Percentiles rank a stretch among this genome's conserved stretches.
phyloP scores from a whole-genome alignment of 2,113 vertebrate species.

The Setophaga kirtlandii region DNA sequence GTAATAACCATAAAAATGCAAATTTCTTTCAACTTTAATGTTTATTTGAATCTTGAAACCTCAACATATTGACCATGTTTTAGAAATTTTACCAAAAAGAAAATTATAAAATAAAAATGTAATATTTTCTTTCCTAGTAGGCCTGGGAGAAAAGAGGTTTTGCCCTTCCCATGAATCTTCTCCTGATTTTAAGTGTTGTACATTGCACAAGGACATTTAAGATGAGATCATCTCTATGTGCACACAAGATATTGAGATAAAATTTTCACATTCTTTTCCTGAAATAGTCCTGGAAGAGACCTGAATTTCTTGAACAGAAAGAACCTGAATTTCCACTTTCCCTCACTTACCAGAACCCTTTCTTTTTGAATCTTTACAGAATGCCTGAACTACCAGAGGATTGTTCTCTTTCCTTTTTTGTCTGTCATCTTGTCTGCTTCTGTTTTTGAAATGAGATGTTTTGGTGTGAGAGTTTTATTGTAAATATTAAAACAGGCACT shows the following conservation, averaged over 20 bases:
- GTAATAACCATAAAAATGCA: not conserved
- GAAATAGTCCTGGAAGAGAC: not conserved
- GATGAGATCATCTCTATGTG: not conserved
- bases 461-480: not conserved
- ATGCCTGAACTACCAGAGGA: not conserved
- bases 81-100: not conserved
- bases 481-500: not conserved
- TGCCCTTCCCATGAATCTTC: not conserved
- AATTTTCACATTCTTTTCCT: not conserved
- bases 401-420: not conserved
- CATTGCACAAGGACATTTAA: not conserved
- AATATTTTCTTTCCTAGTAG: not conserved
- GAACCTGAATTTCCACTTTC: not conserved
- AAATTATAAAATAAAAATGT: not conserved
- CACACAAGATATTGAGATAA: not conserved
- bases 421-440: not conserved
- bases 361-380: not conserved
- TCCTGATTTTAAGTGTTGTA: not conserved
- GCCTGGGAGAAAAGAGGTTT: not conserved
- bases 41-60: not conserved
- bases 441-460: not conserved
- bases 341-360: not conserved
- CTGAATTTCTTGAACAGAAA: not conserved
- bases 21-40: not conserved
- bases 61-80: not conserved